These are phyloP conservation scores for Aradophagus sp. DNA, from an alignment of 1,140 invertebrate genomes.

Conservation along the genomic window DNA sequence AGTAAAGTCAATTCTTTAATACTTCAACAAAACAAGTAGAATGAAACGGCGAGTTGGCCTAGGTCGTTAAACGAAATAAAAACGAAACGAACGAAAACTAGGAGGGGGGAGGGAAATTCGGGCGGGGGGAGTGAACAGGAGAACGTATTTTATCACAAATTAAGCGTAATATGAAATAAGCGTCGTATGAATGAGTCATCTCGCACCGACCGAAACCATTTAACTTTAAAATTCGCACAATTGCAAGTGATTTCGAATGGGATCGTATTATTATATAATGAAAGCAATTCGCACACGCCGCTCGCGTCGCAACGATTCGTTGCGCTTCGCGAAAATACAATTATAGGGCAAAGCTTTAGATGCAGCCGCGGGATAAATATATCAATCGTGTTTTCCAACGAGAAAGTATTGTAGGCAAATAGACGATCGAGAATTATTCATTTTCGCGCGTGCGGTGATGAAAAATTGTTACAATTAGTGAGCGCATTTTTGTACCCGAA, in stretches of 20 bases:
- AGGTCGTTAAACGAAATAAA: slow-evolving; percentile 58
- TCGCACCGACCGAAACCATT: slow-evolving; percentile 17
- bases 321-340: slow-evolving; percentile 33
- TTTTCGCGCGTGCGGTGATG: slow-evolving; percentile 1
- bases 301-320: slow-evolving; percentile 32
- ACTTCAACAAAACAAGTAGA: slow-evolving; percentile 49
- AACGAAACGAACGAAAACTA: too few species aligned
- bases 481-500: slow-evolving; percentile 13
- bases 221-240: slow-evolving; percentile 29
- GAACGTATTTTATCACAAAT: slow-evolving; percentile 72
- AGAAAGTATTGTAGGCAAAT: slow-evolving; percentile 31
- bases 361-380: slow-evolving; percentile 30
- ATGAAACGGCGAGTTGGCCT: slow-evolving; percentile 60
- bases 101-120: too few species aligned
- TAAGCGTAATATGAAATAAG: slow-evolving; percentile 59
- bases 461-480: slow-evolving; percentile 25
- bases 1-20: slow-evolving; percentile 51
- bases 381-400: slow-evolving; percentile 34
- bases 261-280: slow-evolving; percentile 59
- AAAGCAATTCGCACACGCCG: slow-evolving; percentile 27
- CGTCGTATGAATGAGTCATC: slow-evolving; percentile 41
- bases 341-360: slow-evolving; percentile 34
- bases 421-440: slow-evolving; percentile 13
- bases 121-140: too few species aligned
- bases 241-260: slow-evolving; percentile 42